Base-by-base conservation (phyloP, 2,113 vertebrate species). In the Gambusia affinis region DNA sequence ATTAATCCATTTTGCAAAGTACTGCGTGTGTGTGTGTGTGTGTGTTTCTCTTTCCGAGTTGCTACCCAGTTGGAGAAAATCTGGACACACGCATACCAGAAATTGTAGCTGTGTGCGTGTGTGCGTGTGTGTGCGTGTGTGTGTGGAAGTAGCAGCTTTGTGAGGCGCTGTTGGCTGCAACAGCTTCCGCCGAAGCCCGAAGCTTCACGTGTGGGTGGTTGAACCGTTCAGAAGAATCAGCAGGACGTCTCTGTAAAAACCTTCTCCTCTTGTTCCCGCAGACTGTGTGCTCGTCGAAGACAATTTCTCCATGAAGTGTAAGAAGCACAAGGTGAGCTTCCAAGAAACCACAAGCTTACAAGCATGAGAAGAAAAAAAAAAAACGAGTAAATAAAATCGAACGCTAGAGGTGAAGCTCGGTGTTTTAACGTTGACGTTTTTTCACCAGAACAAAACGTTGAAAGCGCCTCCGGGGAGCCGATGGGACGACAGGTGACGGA, bases 231-330 rank as follows among this genome's bases (percentile, higher is more conserved):
- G n/a, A 37, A n/a, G 80, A 85, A 51, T 83, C 76, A 1, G 27
- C 47, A 8, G 15, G n/a, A 27, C 70, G 0, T 65, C 61, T 70
- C 66, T 39, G 15, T 15, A 74, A 65, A 47, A 30, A 42, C 76
- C 12, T 78, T 86, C 24, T 79, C 5, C 72, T 87, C 75, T 84
- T 54, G 37, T 84, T 70, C 74, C 57, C 8, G 3, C 88, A 95
- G 95, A 90, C 72, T 95, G 95, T 64, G 86, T 92, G 1, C 92
- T 95, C 64, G 84, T 91, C 22, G 94, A 95, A 76, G 95, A 95
- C 5, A 95, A 94, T 42, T 94, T 94, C 90, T 95, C 95, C 75
- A 95, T 95, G 93, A 95, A 94, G 84, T 95, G 95, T 89, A 93
- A 83, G 80, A 95, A 93, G 92, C 95, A 95, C 93, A 95, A 93